Conservation (phyloP, 2,888 invertebrate genomes). For the Limnephilus auricula region DNA sequence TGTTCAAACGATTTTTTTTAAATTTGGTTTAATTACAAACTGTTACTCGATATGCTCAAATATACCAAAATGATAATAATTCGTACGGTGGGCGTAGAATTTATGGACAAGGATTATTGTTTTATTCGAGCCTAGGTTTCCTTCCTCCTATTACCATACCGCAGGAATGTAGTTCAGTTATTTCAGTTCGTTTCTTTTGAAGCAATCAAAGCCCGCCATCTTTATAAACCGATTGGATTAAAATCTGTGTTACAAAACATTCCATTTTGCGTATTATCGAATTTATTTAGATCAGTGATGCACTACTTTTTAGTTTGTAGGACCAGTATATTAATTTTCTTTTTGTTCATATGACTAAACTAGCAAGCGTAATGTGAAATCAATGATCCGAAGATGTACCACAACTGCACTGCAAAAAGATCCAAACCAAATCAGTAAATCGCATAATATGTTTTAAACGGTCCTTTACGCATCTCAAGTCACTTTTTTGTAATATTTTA, state of each 20-base stretch:
- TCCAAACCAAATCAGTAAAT: too few relatives aligned
- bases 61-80: not conserved
- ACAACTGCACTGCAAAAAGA: not conserved
- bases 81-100: not conserved
- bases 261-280: not conserved
- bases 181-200: not conserved
- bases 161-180: conserved; percentile 21
- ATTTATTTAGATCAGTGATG: not conserved
- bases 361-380: not conserved
- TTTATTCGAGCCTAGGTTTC: not conserved
- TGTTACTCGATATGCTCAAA: not conserved
- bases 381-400: not conserved
- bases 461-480: too few relatives aligned
- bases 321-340: too few relatives aligned
- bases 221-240: conserved; percentile 31
- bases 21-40: not conserved
- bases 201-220: conserved; percentile 31
- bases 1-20: not conserved
- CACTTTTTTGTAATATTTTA: too few relatives aligned
- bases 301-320: not conserved
- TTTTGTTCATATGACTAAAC: not conserved
- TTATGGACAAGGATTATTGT: not conserved
- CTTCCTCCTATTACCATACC: not conserved
- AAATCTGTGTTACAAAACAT: not conserved
- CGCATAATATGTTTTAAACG: too few relatives aligned